Percentiles rank a stretch among this genome's conserved stretches.
phyloP scores from a whole-genome alignment of 2,888 invertebrate species.

The Metellina segmentata region DNA sequence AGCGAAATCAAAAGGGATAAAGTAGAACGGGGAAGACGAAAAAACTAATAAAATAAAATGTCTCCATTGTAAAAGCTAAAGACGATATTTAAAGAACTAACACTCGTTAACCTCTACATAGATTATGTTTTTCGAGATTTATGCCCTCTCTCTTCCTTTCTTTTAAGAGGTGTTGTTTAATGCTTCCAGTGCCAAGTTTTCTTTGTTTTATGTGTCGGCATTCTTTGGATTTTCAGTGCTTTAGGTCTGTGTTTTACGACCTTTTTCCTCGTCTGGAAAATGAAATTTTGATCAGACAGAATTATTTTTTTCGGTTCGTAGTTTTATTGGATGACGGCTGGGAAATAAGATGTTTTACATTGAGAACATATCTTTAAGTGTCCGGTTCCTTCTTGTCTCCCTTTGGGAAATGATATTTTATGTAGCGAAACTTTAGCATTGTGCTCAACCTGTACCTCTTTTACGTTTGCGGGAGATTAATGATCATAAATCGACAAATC shows the following conservation, averaged over 20 bases:
- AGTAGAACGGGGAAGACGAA: not conserved
- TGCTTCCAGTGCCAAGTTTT: slow-evolving; percentile 23
- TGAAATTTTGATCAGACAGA: slow-evolving; percentile 40
- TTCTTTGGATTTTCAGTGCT: slow-evolving; percentile 55
- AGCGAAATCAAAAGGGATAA: slow-evolving; percentile 18
- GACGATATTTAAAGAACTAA: slow-evolving; percentile 59
- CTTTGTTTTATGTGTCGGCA: slow-evolving; percentile 64
- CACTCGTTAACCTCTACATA: slow-evolving; percentile 61
- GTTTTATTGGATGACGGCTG: not conserved
- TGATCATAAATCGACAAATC: too few species aligned
- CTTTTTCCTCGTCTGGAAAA: not conserved
- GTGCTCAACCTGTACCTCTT: too few species aligned
- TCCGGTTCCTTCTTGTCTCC: not conserved
- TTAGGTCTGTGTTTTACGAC: slow-evolving; percentile 49
- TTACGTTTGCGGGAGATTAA: too few species aligned
- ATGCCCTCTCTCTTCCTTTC: slow-evolving; percentile 35
- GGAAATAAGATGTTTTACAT: not conserved
- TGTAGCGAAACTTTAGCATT: too few species aligned
- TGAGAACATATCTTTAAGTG: slow-evolving; percentile 9
- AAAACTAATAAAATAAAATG: slow-evolving; percentile 18
- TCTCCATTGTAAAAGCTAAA: slow-evolving; percentile 19
- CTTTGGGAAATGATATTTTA: not conserved
- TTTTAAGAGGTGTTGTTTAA: slow-evolving; percentile 69
- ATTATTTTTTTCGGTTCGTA: slow-evolving; percentile 9
- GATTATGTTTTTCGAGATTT: slow-evolving; percentile 66